phyloP scores from a whole-genome alignment of 2,113 vertebrate species.

The Motacilla alba region DNA sequence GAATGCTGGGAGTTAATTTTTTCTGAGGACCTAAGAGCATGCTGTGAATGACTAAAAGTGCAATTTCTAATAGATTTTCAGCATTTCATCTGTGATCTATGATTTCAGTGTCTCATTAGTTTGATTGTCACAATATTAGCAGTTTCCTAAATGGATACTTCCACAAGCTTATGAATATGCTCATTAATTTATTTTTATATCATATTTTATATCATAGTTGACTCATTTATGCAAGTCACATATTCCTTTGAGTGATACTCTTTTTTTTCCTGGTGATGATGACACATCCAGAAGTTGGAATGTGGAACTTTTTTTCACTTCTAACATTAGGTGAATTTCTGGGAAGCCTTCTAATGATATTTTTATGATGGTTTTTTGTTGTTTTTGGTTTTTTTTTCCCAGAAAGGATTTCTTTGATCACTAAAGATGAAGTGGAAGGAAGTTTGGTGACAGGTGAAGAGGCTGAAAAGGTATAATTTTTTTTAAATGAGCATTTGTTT shows the following conservation, averaged over 20 bases:
- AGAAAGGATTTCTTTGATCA: slow-evolving; percentile 90
- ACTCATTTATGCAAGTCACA: slow-evolving; percentile 46
- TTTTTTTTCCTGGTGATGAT: background rate
- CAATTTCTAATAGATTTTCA: slow-evolving; percentile 28
- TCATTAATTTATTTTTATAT: slow-evolving; percentile 60
- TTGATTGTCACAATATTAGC: slow-evolving; percentile 64
- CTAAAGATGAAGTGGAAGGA: slow-evolving; percentile 82
- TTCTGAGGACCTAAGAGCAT: background rate
- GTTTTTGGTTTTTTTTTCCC: background rate
- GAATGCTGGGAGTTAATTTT: background rate
- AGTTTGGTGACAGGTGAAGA: slow-evolving; percentile 82
- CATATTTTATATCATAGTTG: slow-evolving; percentile 30
- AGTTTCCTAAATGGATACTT: slow-evolving; percentile 53
- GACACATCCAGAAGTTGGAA: slow-evolving; percentile 23
- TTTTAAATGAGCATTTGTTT: background rate
- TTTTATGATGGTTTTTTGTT: background rate
- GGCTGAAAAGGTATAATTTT: slow-evolving; percentile 80
- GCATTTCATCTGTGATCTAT: slow-evolving; percentile 23
- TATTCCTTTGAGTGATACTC: background rate
- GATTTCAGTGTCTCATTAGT: slow-evolving; percentile 53
- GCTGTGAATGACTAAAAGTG: background rate
- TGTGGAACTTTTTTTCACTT: background rate
- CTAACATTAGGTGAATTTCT: background rate
- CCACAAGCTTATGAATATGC: slow-evolving; percentile 51
- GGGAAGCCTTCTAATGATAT: background rate